These are phyloP conservation scores for Ophonus ardosiacus DNA, from an alignment of 2,888 invertebrate genomes.

Conservation along the genomic window DNA sequence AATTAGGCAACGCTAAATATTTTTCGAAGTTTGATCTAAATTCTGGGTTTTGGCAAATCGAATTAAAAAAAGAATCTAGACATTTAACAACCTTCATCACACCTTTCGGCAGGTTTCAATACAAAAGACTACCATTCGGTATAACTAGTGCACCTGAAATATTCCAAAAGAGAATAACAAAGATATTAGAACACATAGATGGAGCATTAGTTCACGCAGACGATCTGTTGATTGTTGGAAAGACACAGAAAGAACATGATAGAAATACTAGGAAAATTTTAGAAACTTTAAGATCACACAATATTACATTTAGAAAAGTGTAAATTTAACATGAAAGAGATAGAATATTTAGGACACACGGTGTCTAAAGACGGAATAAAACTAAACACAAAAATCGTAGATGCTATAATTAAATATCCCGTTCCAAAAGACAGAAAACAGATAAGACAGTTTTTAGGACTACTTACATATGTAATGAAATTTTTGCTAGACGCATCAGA, in stretches of 20 bases:
- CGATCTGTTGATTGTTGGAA: background rate
- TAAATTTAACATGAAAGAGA: background rate
- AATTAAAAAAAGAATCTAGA: background rate
- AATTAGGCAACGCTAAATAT: too few relatives aligned
- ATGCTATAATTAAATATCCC: background rate
- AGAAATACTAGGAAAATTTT: background rate
- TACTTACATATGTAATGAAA: too few relatives aligned
- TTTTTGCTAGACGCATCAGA: too few relatives aligned
- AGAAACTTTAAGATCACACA: background rate
- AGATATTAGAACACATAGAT: background rate
- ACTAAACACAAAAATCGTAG: background rate
- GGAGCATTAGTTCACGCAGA: background rate
- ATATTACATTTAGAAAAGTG: background rate
- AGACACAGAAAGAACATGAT: background rate
- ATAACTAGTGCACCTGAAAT: background rate
- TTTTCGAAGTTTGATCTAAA: too few relatives aligned
- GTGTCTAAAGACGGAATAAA: background rate
- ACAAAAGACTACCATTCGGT: background rate
- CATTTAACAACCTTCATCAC: background rate
- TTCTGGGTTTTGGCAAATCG: background rate
- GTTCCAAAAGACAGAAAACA: background rate
- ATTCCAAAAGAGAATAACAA: conserved; percentile 1
- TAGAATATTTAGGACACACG: background rate
- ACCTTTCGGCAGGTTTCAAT: background rate
- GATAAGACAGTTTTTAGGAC: background rate